Base-by-base conservation (phyloP, 2,888 invertebrate genomes). In the Caenorhabditis plicata region DNA sequence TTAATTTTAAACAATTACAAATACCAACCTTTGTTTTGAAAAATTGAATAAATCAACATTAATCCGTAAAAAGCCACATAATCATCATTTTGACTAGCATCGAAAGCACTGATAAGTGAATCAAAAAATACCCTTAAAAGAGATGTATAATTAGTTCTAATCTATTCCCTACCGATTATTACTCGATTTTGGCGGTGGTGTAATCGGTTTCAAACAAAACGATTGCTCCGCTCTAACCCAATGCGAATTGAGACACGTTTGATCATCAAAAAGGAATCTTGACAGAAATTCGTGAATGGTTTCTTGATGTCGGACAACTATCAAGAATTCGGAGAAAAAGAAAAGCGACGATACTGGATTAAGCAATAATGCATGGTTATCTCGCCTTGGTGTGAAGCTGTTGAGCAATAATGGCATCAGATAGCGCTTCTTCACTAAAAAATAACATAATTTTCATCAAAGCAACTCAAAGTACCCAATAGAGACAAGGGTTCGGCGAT, bases 41-140 rank as follows among this genome's bases (percentile, higher is more conserved):
- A 90, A 83, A 96, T 87, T 13, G 95, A 92, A 82, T 92, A 93
- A 33, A 96, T 86, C 56, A 96, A 85, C 83, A 93, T 91, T 15
- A 96, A 85, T 3, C 90, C 89, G 82, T 95, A 91, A 56, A 98
- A 85, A 5, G 94, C 89, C 39, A 90, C 87, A 81, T 96, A 95
- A 85, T 98, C 96, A 83, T 94, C 94, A 80, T 93, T 92, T 11
- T 86, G 86, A 81, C 66, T 58, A 11, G 92, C 91, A 78, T 91
- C 90, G 69, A 96, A 84, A 0, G 92, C 88, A 73, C 89, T 88
- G 57, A 93, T 85, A 42, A 95, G 88, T 4, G 91, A 90, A 82
- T 92, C 90, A 68, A 95, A 84, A 83, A 94, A 94, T 1, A 92
- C 90, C 40, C 77, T 64, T 48, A 35, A 53, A 42, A 33, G n/a